Conservation (phyloP, 2,888 invertebrate species). For the Xestia rhomboidea region DNA sequence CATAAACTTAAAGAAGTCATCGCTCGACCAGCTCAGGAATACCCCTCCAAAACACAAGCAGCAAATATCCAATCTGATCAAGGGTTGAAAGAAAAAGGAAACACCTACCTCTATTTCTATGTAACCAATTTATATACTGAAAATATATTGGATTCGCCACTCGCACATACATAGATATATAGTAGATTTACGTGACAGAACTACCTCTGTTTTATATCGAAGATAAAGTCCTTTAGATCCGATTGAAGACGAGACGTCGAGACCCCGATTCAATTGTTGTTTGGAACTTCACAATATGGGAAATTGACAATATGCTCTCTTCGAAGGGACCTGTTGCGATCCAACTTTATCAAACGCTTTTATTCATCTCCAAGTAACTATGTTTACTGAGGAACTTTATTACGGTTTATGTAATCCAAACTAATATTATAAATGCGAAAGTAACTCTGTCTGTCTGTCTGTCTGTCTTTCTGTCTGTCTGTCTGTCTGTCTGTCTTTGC, state of each 20-base stretch:
- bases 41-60: constrained; percentile 11
- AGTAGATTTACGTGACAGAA: constrained; percentile 64
- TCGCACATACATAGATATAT: constrained; percentile 42
- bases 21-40: background rate
- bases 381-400: constrained; percentile 45
- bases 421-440: no score
- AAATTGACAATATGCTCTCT: constrained; percentile 80
- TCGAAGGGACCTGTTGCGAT: constrained; percentile 79
- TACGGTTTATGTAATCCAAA: constrained; percentile 29
- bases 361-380: constrained; percentile 61
- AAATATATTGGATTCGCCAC: constrained; percentile 75
- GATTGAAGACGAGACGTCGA: constrained; percentile 77
- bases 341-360: constrained; percentile 71
- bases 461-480: no score
- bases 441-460: no score
- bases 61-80: constrained; percentile 30
- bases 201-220: constrained; percentile 71
- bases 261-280: constrained; percentile 79
- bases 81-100: constrained; percentile 30
- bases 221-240: constrained; percentile 77
- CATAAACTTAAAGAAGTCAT: background rate
- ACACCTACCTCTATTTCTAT: constrained; percentile 30
- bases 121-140: constrained; percentile 69
- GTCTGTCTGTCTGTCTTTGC: no score
- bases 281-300: constrained; percentile 78